Evolutionary conservation across 2,797 vertebrate genomes (phyloP).

Genomic region (Anguilla megastoma): DNA sequence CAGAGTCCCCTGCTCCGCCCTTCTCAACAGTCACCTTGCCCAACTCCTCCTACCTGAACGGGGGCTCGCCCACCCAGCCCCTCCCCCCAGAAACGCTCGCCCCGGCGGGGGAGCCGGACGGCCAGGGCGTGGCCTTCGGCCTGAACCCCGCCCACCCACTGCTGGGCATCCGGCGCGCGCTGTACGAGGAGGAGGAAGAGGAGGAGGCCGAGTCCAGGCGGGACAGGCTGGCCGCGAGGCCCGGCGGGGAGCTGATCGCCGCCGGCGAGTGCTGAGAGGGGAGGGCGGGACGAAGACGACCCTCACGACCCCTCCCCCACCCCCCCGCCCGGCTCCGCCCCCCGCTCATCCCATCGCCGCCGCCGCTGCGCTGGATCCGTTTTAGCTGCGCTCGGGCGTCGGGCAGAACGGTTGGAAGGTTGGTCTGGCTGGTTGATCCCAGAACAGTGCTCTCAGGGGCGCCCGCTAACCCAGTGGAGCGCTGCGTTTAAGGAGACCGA

Average conservation of each 20-base stretch:
- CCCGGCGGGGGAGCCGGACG: constrained; percentile 58
- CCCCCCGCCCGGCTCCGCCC: constrained; percentile 22
- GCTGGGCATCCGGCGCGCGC: constrained; percentile 72
- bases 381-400: constrained; percentile 29
- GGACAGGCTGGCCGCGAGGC: constrained; percentile 68
- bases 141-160: constrained; percentile 71
- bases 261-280: constrained; percentile 75
- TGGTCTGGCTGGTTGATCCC: constrained; percentile 1
- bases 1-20: constrained; percentile 64
- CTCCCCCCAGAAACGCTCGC: constrained; percentile 55
- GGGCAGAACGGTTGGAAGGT: background rate
- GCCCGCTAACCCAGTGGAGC: background rate
- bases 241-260: constrained; percentile 73
- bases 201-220: constrained; percentile 55
- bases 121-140: constrained; percentile 59
- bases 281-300: background rate
- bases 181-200: constrained; percentile 74
- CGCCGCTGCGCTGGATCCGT: background rate
- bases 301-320: background rate
- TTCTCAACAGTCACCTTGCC: constrained; percentile 70
- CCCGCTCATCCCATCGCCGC: background rate
- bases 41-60: constrained; percentile 71
- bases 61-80: constrained; percentile 56
- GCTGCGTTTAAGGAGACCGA: background rate
- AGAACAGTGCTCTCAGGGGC: background rate